Evolutionary conservation across 2,888 invertebrate species (phyloP).

Genomic region (Aphodius sticticus): DNA sequence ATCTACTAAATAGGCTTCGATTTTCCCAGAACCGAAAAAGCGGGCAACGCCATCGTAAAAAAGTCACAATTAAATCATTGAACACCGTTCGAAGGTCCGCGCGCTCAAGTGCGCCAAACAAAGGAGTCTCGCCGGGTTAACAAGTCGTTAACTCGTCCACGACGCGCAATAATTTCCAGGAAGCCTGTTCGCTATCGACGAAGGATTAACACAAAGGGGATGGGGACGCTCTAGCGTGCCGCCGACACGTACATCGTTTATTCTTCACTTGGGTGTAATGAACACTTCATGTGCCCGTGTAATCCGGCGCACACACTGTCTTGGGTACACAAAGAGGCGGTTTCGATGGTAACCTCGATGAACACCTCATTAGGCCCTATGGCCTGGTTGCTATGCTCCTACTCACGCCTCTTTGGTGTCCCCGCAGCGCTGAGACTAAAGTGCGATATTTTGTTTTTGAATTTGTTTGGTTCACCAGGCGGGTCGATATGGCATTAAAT

Average conservation of each 20-base stretch:
- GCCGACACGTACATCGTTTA: not conserved
- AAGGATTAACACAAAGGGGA: not conserved
- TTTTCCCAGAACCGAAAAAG: not conserved
- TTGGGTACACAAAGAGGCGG: constrained; percentile 4
- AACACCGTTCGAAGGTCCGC: not conserved
- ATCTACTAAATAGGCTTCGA: not conserved
- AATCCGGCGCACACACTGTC: not conserved
- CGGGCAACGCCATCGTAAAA: not conserved
- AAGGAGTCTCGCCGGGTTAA: not conserved
- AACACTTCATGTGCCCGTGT: not conserved
- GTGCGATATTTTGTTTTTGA: no score
- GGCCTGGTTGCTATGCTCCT: not conserved
- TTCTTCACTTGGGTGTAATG: not conserved
- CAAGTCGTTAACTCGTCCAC: not conserved
- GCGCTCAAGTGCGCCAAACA: not conserved
- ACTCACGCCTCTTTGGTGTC: not conserved
- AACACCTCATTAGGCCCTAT: not conserved
- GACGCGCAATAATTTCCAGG: not conserved
- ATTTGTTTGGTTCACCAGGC: no score
- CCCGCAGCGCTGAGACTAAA: not conserved
- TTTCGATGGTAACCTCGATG: not conserved
- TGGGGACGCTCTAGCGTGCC: not conserved
- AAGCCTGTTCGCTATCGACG: not conserved
- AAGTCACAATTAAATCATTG: not conserved
- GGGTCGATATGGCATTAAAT: no score